Evolutionary conservation across 2,797 vertebrate species (phyloP), one percentile per base, ranked within the genome.

Genomic region (Philypnodon macrostomus): DNA sequence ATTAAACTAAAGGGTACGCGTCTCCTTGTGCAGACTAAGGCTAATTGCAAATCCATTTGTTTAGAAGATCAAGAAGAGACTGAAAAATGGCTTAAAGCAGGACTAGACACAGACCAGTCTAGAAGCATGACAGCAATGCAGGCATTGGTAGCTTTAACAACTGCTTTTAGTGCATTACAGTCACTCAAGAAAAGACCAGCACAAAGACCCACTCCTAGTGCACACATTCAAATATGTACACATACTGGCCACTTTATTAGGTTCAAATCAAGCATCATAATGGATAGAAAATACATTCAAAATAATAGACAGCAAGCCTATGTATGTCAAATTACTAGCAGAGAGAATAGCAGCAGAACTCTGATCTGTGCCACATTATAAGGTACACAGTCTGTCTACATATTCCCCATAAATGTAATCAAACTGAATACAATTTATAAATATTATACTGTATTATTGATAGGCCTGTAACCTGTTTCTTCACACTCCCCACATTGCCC

Each of bases 41-140:
- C 52, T 67, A 74, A n/a, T n/a, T n/a, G n/a, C n/a, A 64, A 59
- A 48, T 64, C 47, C 32, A 62, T 59, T 74, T 64, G 31, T 63
- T 73, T 51, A 46, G 49, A 51, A 17, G n/a, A n/a, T n/a, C n/a
- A n/a, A n/a, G 16, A 60, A 44, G 50, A 57, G 35, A 44, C 52
- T 42, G 32, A 70, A 47, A 53, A 11, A 39, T 23, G 11, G 14
- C 17, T 58, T n/a, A n/a, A n/a, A n/a, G n/a, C n/a, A 15, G 24
- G 31, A 31, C 13, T 2, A 37, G 40, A 4, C 36, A 42, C 29
- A 53, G 0, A 16, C 47, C 35, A 10, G 13, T 26, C 35, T 26
- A 15, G 47, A 46, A 56, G 41, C 17, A 31, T 37, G 17, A 47
- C 13, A 32, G 37, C 41, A 30, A 51, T 48, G 10, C 5, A 40